phyloP scores from a whole-genome alignment of 2,797 vertebrate genomes.

The Ambastaia sidthimunki region DNA sequence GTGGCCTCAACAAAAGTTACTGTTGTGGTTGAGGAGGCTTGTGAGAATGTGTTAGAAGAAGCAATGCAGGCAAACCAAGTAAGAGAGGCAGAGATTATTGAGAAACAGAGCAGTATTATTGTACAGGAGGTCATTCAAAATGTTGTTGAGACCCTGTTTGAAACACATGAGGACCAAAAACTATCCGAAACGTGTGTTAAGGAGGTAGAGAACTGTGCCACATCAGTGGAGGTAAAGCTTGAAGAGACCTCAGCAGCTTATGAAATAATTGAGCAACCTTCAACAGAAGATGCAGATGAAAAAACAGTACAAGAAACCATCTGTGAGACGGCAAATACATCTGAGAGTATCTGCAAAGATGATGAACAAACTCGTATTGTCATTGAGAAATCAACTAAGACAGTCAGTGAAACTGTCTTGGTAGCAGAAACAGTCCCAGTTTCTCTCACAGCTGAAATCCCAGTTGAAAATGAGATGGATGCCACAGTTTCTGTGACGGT shows the following conservation, averaged over 20 bases:
- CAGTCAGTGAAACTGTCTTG: constrained; percentile 68
- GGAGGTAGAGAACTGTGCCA: neutral
- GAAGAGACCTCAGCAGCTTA: constrained; percentile 20
- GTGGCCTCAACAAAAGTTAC: constrained; percentile 35
- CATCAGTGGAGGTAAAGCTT: constrained; percentile 14
- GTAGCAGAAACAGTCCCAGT: constrained; percentile 64
- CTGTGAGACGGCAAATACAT: constrained; percentile 24
- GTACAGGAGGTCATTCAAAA: constrained; percentile 83
- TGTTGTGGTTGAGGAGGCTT: constrained; percentile 51
- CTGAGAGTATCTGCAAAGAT: neutral
- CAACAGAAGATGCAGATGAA: constrained; percentile 27
- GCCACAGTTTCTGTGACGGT: constrained; percentile 41
- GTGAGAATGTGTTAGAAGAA: constrained; percentile 47
- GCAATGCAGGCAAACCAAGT: constrained; percentile 41
- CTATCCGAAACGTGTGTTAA: constrained; percentile 6
- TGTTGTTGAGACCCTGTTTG: constrained; percentile 74
- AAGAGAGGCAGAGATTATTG: constrained; percentile 67
- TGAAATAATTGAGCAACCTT: constrained; percentile 14
- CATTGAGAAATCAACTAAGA: constrained; percentile 55
- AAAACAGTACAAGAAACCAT: constrained; percentile 25
- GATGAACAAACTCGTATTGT: constrained; percentile 41
- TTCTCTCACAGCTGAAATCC: constrained; percentile 57
- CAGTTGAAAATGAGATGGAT: constrained; percentile 40
- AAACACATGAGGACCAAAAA: constrained; percentile 12
- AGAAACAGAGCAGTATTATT: constrained; percentile 81